Percentiles rank a stretch among this genome's conserved stretches.
Evolutionary conservation across 2,113 vertebrate genomes (phyloP).

Genomic region (Epinephelus moara): DNA sequence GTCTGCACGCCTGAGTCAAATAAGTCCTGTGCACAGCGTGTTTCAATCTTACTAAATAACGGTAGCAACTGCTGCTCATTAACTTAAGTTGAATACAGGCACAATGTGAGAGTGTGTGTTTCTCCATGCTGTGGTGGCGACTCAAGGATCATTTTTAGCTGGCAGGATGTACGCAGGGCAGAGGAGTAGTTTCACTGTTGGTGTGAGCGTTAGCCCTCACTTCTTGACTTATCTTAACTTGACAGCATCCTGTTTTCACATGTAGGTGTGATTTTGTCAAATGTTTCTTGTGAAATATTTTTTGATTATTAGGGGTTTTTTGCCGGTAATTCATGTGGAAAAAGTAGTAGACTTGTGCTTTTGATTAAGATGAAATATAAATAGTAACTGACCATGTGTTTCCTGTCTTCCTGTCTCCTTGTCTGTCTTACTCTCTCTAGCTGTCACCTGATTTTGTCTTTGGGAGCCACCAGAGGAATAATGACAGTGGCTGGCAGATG

Average conservation of each 20-base stretch:
- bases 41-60: conserved; percentile 41
- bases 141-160: conserved; percentile 27
- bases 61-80: conserved; percentile 15
- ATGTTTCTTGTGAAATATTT: neutral
- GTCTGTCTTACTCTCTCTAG: conserved; percentile 51
- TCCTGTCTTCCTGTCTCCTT: conserved; percentile 28
- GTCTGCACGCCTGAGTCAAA: conserved; percentile 31
- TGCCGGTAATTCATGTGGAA: neutral
- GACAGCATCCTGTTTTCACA: conserved; percentile 62
- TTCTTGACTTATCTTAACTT: neutral
- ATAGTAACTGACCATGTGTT: neutral
- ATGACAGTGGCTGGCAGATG: conserved; percentile 72
- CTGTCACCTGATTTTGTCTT: conserved; percentile 77
- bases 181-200: conserved; percentile 27
- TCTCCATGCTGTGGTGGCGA: neutral
- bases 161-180: conserved; percentile 30
- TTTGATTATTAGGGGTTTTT: neutral
- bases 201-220: neutral
- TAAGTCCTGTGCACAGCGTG: neutral
- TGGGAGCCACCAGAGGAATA: conserved; percentile 70
- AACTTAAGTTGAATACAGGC: neutral
- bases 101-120: neutral
- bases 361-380: neutral
- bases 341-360: neutral
- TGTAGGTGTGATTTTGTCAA: neutral